Conservation (phyloP, 2,888 invertebrate species). For the Papilio demoleus region DNA sequence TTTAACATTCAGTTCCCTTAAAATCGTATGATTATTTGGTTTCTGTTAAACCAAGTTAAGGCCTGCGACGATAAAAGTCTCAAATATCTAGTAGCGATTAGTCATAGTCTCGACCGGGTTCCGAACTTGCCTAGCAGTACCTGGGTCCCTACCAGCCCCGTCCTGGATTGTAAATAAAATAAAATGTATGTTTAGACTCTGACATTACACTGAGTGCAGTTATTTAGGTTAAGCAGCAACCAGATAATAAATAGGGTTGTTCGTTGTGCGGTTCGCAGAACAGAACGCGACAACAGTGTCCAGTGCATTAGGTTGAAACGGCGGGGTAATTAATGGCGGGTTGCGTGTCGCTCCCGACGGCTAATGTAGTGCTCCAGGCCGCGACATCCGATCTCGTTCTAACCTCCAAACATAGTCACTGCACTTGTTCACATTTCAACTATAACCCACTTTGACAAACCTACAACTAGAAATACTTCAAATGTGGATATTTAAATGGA, state of each 20-base stretch:
- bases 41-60: no score
- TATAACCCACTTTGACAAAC: slow-evolving; percentile 5
- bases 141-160: no score
- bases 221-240: slow-evolving; percentile 25
- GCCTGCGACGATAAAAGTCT: no score
- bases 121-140: no score
- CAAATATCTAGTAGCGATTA: no score
- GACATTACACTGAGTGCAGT: slow-evolving; percentile 11
- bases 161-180: no score
- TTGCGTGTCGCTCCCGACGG: slow-evolving; percentile 38
- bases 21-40: no score
- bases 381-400: slow-evolving; percentile 1
- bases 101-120: no score
- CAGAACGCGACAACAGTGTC: slow-evolving; percentile 63
- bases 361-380: slow-evolving; percentile 38
- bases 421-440: slow-evolving; percentile 26
- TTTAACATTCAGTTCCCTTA: no score
- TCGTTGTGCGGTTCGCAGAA: slow-evolving; percentile 19
- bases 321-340: slow-evolving; percentile 73
- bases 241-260: slow-evolving; percentile 36
- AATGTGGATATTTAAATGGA: no score
- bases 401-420: slow-evolving; percentile 32
- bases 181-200: slow-evolving; percentile 1
- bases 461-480: no score
- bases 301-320: slow-evolving; percentile 72